Conservation (phyloP, 2,797 vertebrate genomes). For the Mormyrus hasselquistii region DNA sequence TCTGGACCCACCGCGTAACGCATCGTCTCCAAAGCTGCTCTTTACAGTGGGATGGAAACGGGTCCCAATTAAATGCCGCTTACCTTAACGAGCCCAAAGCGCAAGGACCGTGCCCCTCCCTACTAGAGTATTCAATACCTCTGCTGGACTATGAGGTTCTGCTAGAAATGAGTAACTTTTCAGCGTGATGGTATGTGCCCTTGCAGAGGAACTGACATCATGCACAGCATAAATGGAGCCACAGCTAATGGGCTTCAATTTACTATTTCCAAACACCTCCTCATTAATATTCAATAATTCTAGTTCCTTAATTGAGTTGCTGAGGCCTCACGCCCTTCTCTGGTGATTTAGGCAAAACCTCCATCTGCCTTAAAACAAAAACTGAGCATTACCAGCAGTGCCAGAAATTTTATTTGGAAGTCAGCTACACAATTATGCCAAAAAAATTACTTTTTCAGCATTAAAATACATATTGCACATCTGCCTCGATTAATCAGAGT, state of each 20-base stretch:
- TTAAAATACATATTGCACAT: not conserved
- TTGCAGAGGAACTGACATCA: not conserved
- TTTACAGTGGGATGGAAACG: not conserved
- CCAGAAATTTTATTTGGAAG: not conserved
- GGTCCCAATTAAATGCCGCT: constrained; percentile 14
- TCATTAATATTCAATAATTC: not conserved
- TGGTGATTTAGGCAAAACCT: not conserved
- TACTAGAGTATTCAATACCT: not conserved
- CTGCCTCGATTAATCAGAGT: not conserved
- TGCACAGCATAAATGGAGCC: not conserved
- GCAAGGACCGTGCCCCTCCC: not conserved
- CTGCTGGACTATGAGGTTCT: not conserved
- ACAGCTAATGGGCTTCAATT: not conserved
- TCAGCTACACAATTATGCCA: not conserved
- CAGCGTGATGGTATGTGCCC: not conserved
- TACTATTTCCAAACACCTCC: not conserved
- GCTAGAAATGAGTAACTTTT: not conserved
- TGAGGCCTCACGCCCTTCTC: not conserved
- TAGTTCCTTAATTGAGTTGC: not conserved
- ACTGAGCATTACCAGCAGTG: not conserved
- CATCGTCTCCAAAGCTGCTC: constrained; percentile 35
- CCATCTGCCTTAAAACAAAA: not conserved
- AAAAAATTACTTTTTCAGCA: not conserved
- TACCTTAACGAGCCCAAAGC: not conserved
- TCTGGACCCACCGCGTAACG: constrained; percentile 49